Evolutionary conservation across 37 sponge, comb jelly and placozoan genomes (phyloP), one percentile per base, ranked within the genome.

Genomic region (Halisarca cf. caerulea): DNA sequence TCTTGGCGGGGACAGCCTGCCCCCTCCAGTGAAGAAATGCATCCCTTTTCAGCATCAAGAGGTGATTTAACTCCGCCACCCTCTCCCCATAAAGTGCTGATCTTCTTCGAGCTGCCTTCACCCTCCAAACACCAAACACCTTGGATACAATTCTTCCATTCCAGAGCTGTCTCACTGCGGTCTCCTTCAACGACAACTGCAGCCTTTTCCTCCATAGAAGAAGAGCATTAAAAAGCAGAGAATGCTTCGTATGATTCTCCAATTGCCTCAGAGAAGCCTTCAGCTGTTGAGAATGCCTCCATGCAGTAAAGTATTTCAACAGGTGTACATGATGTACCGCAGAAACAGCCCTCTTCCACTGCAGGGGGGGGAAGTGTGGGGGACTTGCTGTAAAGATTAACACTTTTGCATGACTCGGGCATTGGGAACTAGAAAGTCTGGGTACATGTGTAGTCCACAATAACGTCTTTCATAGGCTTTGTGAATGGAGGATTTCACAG

Each of bases 121-220:
- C 25, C 77, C 25, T 74, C 77, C 77, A 74, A 42, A 25, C 43
- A 21, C 30, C 44, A 18, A 74, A 40, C 23, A 40, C 42, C 1
- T 41, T 24, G 8, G 15, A 20, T 2, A 24, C 42, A 37, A 15
- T 74, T 37, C 77, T 41, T 2, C 39, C 24, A 5, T 74, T 38
- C 44, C 24, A 74, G 43, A 39, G n/a, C 44, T 74, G 39, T 44
- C 18, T 15, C 43, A 74, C 2, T 3, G 25, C 41, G 23, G 32
- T 37, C 25, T 15, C 24, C 21, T 37, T 41, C 42, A 40, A 37
- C 44, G 24, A 4, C 23, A 74, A 2, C 45, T 38, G 15, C 41
- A 39, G 44, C 23, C 44, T 74, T 25, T 40, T 39, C 45, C 77
- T 74, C 77, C 77, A 74, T 0, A 74, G 45, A 18, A 74, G 45